Conservation (phyloP, 1,140 invertebrate species). For the Hesperophylax magnus region DNA sequence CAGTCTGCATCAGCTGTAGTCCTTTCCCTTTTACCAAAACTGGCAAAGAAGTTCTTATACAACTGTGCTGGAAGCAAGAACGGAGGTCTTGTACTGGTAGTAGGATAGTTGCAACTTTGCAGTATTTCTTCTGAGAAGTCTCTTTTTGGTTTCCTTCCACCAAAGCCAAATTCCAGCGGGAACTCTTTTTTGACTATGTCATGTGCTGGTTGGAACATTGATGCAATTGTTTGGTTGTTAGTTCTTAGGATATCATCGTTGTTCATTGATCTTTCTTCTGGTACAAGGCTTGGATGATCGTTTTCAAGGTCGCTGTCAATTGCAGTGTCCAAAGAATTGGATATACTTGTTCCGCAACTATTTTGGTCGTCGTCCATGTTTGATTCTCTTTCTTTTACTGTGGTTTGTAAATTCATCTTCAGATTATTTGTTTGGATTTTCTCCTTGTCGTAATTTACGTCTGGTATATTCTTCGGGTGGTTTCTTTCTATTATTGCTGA, state of each 20-base stretch:
- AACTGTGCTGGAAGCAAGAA: slow-evolving; percentile 82
- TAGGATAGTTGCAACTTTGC: slow-evolving; percentile 58
- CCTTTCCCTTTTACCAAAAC: slow-evolving; percentile 68
- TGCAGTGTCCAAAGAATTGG: slow-evolving; percentile 51
- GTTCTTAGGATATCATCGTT: slow-evolving; percentile 44
- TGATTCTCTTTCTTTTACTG: slow-evolving; percentile 40
- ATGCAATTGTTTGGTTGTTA: slow-evolving; percentile 45
- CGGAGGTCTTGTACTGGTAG: slow-evolving; percentile 60
- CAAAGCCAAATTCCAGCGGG: slow-evolving; percentile 67
- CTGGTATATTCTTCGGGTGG: slow-evolving; percentile 28
- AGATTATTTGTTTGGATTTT: slow-evolving; percentile 23
- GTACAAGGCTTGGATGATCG: slow-evolving; percentile 60
- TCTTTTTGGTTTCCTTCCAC: slow-evolving; percentile 64
- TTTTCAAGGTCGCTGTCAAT: slow-evolving; percentile 64
- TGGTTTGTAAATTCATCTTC: slow-evolving; percentile 52
- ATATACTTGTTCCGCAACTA: slow-evolving; percentile 55
- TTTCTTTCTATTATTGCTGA: slow-evolving; percentile 32
- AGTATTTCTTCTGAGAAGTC: slow-evolving; percentile 64
- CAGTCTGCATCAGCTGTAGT: slow-evolving; percentile 65
- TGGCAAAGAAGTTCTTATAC: slow-evolving; percentile 83
- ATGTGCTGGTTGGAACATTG: slow-evolving; percentile 62
- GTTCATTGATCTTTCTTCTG: slow-evolving; percentile 60
- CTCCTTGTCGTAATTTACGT: slow-evolving; percentile 15
- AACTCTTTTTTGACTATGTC: slow-evolving; percentile 71
- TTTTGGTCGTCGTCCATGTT: slow-evolving; percentile 55